These are phyloP conservation scores for Trachops cirrhosus DNA, from an alignment of 2,797 vertebrate genomes.

Conservation along the genomic window DNA sequence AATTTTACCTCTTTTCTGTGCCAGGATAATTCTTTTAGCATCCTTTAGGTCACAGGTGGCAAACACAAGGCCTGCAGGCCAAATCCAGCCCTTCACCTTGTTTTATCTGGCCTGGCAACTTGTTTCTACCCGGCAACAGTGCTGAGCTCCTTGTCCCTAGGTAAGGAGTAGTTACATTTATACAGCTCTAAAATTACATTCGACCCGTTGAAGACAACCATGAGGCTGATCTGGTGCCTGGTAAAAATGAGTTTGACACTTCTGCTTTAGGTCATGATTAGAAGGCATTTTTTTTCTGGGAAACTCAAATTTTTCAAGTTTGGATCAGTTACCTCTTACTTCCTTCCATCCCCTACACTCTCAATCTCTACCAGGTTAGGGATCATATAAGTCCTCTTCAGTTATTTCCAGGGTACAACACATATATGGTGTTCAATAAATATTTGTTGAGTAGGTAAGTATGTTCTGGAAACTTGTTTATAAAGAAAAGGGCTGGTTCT, in stretches of 20 bases:
- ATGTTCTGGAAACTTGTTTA: background rate
- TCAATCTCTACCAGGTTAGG: background rate
- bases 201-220: too few species aligned
- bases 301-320: background rate
- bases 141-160: too few species aligned
- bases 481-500: background rate
- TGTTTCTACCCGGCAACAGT: too few species aligned
- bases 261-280: background rate
- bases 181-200: too few species aligned
- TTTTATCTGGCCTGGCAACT: too few species aligned
- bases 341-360: background rate
- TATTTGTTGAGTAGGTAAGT: background rate
- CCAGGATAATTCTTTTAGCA: background rate
- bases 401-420: background rate
- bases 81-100: too few species aligned
- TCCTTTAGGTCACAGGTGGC: background rate
- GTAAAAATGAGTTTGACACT: too few species aligned
- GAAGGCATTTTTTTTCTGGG: background rate
- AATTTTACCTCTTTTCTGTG: constrained; percentile 22
- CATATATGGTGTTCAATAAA: background rate
- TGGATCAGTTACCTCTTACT: background rate
- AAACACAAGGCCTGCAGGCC: too few species aligned
- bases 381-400: background rate
- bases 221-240: too few species aligned
- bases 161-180: too few species aligned